A percentile compares a stretch with the other conserved stretches of the same genome.
These are phyloP conservation scores for Corynorhinus townsendii DNA, from an alignment of 2,113 vertebrate species.

Conservation along the genomic window DNA sequence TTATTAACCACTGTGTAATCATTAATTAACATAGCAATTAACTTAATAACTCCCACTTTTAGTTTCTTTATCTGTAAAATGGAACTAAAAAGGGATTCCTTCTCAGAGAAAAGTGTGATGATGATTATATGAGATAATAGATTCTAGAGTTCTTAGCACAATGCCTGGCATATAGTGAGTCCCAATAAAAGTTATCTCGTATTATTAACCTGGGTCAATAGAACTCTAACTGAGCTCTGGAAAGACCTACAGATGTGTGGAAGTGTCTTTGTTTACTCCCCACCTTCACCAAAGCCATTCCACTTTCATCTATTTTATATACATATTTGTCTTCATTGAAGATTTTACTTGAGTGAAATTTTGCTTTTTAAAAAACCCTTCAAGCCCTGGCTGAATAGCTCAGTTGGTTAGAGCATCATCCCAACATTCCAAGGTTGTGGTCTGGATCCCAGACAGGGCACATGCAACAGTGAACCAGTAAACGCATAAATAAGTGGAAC, in stretches of 20 bases:
- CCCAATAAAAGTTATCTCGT: not conserved
- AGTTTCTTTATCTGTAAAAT: constrained; percentile 17
- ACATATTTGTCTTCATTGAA: not conserved
- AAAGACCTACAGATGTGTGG: not conserved
- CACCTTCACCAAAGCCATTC: not conserved
- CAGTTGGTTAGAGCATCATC: no score
- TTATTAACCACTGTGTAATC: not conserved
- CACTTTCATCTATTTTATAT: not conserved
- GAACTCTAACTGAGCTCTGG: not conserved
- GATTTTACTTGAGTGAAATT: not conserved
- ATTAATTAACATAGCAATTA: not conserved
- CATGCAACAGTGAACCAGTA: no score
- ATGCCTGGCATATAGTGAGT: not conserved
- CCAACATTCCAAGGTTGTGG: no score
- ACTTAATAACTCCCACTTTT: not conserved
- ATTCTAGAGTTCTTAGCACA: not conserved
- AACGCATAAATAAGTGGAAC: no score
- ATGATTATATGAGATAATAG: not conserved
- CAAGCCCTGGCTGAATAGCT: not conserved
- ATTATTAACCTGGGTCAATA: not conserved
- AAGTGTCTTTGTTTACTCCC: not conserved
- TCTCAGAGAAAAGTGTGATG: not conserved
- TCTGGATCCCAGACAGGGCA: no score
- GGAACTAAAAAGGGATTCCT: not conserved
- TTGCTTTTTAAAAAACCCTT: not conserved